These are phyloP conservation scores for Melipona beecheii DNA, from an alignment of 2,888 invertebrate species.

Conservation along the genomic window DNA sequence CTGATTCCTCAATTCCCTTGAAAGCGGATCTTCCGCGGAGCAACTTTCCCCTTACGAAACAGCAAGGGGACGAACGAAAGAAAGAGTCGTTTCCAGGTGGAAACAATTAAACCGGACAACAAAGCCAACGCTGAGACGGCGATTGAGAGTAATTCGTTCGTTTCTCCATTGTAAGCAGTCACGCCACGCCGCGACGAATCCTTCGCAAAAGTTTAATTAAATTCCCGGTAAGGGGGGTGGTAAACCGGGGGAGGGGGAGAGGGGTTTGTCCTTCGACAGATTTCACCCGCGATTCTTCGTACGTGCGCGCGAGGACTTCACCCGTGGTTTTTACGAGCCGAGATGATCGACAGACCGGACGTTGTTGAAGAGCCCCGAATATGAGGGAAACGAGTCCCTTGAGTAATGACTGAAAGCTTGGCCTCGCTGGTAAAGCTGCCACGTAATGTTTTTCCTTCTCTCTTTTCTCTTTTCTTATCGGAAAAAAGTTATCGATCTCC, in stretches of 20 bases:
- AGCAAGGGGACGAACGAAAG: conserved; percentile 10
- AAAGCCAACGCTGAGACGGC: conserved; percentile 58
- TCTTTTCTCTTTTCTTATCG: too few species aligned
- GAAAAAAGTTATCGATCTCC: not conserved
- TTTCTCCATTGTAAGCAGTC: conserved; percentile 57
- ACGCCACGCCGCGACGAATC: conserved; percentile 39
- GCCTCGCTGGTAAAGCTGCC: not conserved
- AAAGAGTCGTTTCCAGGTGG: conserved; percentile 52
- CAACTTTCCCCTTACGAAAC: not conserved
- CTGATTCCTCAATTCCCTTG: conserved; percentile 8
- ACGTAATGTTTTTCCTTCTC: not conserved
- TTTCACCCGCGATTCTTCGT: not conserved
- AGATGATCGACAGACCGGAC: not conserved
- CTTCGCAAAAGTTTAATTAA: conserved; percentile 70
- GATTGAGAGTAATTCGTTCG: conserved; percentile 66
- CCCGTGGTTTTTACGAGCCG: conserved; percentile 1
- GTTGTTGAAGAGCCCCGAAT: not conserved
- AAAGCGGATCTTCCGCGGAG: not conserved
- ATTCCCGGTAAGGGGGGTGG: conserved; percentile 42
- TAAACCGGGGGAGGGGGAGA: not conserved
- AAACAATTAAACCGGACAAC: conserved; percentile 64
- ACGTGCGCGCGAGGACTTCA: conserved; percentile 1
- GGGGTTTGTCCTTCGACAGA: conserved; percentile 14
- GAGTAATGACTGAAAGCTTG: not conserved
- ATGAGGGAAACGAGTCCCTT: not conserved